Conservation (phyloP, 2,113 vertebrate genomes). For the Gracilinanus agilis region DNA sequence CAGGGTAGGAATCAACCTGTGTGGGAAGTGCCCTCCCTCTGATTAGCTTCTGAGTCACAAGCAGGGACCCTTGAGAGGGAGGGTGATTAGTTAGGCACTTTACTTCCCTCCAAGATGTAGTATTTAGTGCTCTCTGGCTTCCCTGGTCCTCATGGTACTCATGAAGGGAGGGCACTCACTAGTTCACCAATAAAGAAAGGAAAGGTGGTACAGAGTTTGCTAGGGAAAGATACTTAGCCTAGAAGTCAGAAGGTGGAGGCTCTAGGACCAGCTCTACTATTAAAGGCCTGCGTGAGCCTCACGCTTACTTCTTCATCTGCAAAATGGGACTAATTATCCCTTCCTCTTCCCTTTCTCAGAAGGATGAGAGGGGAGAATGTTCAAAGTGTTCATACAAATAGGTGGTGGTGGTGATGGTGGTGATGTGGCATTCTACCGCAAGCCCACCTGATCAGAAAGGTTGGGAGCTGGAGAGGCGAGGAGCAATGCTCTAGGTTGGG, state of each 20-base stretch:
- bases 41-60: background rate
- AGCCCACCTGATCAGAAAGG: background rate
- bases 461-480: background rate
- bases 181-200: background rate
- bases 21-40: background rate
- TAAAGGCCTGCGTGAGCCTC: background rate
- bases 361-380: background rate
- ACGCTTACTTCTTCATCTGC: background rate
- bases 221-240: background rate
- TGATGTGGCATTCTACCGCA: background rate
- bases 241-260: background rate
- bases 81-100: background rate
- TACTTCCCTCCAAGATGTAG: background rate
- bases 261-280: background rate
- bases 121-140: background rate
- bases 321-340: background rate
- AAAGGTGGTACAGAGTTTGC: background rate
- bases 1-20: background rate
- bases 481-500: background rate
- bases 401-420: background rate
- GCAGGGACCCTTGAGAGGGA: background rate
- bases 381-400: background rate
- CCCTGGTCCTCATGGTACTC: background rate
- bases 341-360: background rate
- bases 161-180: background rate